phyloP scores from a whole-genome alignment of 1,140 invertebrate genomes.

The Zaprionus nigranus region DNA sequence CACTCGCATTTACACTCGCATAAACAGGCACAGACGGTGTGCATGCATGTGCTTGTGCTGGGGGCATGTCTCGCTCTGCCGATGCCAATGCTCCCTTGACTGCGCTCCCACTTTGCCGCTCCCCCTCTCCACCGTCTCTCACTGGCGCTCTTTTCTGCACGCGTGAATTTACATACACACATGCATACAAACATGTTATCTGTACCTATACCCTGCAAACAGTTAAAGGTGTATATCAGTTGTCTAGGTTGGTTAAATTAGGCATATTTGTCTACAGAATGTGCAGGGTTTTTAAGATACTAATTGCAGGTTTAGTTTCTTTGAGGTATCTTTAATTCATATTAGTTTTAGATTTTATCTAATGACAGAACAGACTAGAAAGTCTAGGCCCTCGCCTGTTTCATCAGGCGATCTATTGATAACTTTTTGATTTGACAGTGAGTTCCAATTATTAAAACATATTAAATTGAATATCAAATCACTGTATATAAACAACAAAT shows the following conservation, averaged over 20 bases:
- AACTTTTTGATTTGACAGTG: no score
- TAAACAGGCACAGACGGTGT: not conserved
- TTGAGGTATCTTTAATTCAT: no score
- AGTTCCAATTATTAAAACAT: no score
- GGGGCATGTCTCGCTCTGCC: conserved; percentile 38
- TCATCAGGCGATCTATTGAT: no score
- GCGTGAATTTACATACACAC: conserved; percentile 39
- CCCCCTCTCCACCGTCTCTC: conserved; percentile 4
- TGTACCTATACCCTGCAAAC: conserved; percentile 20
- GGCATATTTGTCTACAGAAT: no score
- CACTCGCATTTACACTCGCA: not conserved
- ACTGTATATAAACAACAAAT: no score
- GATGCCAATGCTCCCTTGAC: conserved; percentile 9
- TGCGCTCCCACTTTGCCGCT: not conserved
- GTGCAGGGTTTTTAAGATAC: not conserved
- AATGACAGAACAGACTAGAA: no score
- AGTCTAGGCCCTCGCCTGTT: no score
- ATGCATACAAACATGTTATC: conserved; percentile 38
- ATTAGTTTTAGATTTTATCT: no score
- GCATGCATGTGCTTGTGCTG: not conserved
- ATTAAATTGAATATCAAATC: no score
- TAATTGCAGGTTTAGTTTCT: no score
- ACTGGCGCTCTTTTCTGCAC: conserved; percentile 1
- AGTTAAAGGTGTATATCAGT: conserved; percentile 6
- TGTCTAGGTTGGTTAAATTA: not conserved